Evolutionary conservation across 2,888 invertebrate species (phyloP).

Genomic region (Morpho achilles): DNA sequence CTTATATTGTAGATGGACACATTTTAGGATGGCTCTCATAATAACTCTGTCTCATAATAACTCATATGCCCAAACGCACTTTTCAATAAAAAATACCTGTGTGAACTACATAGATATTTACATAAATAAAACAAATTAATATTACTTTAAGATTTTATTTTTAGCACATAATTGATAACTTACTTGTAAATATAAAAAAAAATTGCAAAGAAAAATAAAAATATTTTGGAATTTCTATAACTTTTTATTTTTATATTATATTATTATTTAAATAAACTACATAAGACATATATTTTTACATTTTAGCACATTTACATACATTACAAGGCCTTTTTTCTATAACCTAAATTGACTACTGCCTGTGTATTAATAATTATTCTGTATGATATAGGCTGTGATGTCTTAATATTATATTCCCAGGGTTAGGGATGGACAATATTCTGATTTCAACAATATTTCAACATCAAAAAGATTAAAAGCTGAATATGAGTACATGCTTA

Average conservation of each 20-base stretch:
- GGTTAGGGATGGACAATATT: constrained; percentile 7
- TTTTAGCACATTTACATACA: constrained; percentile 68
- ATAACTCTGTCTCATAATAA: too few species aligned
- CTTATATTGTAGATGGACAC: too few species aligned
- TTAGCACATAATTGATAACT: constrained; percentile 58
- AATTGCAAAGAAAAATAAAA: constrained; percentile 50
- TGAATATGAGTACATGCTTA: constrained; percentile 24
- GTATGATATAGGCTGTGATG: constrained; percentile 33
- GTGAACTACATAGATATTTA: too few species aligned
- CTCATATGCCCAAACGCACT: too few species aligned
- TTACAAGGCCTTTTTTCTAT: constrained; percentile 56
- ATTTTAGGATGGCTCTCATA: too few species aligned
- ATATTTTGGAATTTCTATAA: constrained; percentile 59
- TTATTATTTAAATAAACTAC: constrained; percentile 59
- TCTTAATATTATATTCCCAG: constrained; percentile 1
- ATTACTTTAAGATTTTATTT: constrained; percentile 34
- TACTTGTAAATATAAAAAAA: constrained; percentile 64
- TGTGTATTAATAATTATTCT: constrained; percentile 25
- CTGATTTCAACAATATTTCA: constrained; percentile 21
- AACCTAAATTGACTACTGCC: constrained; percentile 33
- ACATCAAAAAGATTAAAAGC: constrained; percentile 23
- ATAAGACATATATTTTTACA: constrained; percentile 60
- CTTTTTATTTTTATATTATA: constrained; percentile 34
- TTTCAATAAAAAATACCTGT: too few species aligned
- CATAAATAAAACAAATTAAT: background rate